These are phyloP conservation scores for Amphipoea oculea DNA, from an alignment of 2,888 invertebrate species.

Conservation along the genomic window DNA sequence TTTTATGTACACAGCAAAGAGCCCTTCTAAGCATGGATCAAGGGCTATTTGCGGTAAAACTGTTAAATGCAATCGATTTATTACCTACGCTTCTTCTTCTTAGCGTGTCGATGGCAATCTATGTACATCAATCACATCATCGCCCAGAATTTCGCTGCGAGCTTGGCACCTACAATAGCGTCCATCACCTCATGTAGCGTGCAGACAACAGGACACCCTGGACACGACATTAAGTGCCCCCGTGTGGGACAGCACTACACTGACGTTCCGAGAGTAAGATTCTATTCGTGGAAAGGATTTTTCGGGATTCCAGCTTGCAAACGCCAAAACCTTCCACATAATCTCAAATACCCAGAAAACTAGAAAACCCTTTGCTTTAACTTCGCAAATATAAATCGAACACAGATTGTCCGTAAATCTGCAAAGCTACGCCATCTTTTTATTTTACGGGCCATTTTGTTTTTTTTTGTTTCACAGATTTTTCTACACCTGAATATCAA, in stretches of 20 bases:
- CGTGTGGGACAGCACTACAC: no score
- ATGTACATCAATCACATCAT: neutral
- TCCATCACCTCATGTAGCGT: no score
- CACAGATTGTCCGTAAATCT: conserved; percentile 8
- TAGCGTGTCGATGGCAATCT: neutral
- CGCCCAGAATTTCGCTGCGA: neutral
- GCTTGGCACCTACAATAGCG: no score
- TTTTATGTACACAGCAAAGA: conserved; percentile 7
- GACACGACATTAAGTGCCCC: no score
- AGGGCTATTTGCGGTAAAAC: neutral
- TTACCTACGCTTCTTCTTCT: neutral
- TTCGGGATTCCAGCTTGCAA: neutral
- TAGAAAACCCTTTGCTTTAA: conserved; percentile 4
- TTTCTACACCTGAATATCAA: neutral
- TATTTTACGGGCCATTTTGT: neutral
- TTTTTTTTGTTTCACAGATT: neutral
- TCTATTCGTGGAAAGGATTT: neutral
- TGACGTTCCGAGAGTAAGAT: neutral
- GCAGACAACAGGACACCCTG: no score
- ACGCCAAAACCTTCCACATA: neutral
- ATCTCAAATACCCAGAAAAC: neutral
- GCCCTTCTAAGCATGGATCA: no score
- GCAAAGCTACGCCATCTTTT: neutral
- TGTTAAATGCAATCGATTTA: neutral
- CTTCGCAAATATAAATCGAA: conserved; percentile 3